These are phyloP conservation scores for Atherinosoma microstoma DNA, from an alignment of 2,797 vertebrate genomes.

Conservation along the genomic window DNA sequence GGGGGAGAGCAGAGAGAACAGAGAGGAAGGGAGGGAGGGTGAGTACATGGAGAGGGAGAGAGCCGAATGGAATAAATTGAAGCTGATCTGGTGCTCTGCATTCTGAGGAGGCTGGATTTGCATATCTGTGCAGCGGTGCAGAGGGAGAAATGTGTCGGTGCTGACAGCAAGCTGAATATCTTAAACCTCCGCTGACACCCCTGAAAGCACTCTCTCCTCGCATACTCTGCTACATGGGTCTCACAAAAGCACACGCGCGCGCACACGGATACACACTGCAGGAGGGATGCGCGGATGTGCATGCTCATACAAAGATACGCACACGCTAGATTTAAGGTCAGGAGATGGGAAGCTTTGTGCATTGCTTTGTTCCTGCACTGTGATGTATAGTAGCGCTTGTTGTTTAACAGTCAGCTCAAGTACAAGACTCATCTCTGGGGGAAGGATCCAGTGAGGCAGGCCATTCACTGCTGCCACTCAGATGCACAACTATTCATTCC, in stretches of 20 bases:
- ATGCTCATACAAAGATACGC: constrained; percentile 28
- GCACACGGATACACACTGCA: constrained; percentile 7
- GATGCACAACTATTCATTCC: constrained; percentile 57
- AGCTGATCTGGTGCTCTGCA: constrained; percentile 85
- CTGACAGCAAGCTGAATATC: constrained; percentile 86
- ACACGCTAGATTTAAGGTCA: constrained; percentile 71
- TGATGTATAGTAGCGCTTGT: constrained; percentile 77
- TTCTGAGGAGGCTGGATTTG: constrained; percentile 84
- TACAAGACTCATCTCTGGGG: constrained; percentile 71
- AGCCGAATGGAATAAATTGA: constrained; percentile 84
- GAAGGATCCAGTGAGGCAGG: constrained; percentile 56
- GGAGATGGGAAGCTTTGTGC: constrained; percentile 72
- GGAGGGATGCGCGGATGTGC: constrained; percentile 9
- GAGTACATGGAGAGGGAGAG: constrained; percentile 60
- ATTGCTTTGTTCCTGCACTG: constrained; percentile 74
- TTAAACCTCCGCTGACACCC: constrained; percentile 81
- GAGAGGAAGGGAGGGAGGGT: constrained; percentile 46
- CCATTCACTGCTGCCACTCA: constrained; percentile 68
- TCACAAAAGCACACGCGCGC: constrained; percentile 6
- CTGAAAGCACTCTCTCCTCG: constrained; percentile 76
- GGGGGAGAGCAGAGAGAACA: constrained; percentile 46
- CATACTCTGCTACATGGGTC: constrained; percentile 50
- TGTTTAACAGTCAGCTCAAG: constrained; percentile 81
- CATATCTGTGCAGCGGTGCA: constrained; percentile 87
- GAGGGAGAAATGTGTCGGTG: constrained; percentile 86